Base-by-base conservation (phyloP, 2,888 invertebrate genomes). In the Drosophila melanocephala region DNA sequence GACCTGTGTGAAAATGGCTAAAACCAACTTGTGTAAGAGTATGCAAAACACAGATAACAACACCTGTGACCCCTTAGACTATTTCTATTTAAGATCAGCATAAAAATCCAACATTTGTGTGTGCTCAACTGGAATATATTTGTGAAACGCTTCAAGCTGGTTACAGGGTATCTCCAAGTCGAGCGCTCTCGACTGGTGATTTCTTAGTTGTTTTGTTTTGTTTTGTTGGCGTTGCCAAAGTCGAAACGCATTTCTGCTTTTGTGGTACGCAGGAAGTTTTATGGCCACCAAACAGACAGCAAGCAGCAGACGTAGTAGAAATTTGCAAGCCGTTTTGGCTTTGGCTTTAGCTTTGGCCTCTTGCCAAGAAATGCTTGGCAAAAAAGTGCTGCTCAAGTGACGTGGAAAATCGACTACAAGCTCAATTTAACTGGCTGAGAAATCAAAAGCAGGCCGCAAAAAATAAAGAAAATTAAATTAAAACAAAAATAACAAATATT, bases 241-340 rank as follows among this genome's bases (percentile, higher is more conserved):
- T 53, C 63, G 51, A 67, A 78, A 67, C 77, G 72, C 75, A 75
- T 78, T 78, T 80, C 63, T 60, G 61, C 52, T 68, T 72, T 79
- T 77, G 70, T 61, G 83, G 63, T 69, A 42, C 74, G 72, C 77
- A 82, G 89, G 89, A 86, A 86, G 89, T 89, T 79, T 83, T 67
- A 79, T 79, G 83, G 61, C 67, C 47, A 47, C 47, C 57, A 33
- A 39, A 28, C 66, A 63, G 66, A 73, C 65, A 19, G 42, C 37
- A 16, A n/a, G 22, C 33, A 26, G 30, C 62, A 35, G 53, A 51
- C 58, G 50, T 22, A 59, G 61, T 68, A 42, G 57, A 75, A 66
- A 66, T 72, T 79, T 59, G 51, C 79, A 74, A 77, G 65, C 63
- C 47, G 60, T 63, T 77, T 72, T 68, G 67, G 52, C 59, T 76